Percentiles rank a stretch among this genome's conserved stretches.
Evolutionary conservation across 2,888 invertebrate species (phyloP).

Genomic region (Pseudococcus longispinus): DNA sequence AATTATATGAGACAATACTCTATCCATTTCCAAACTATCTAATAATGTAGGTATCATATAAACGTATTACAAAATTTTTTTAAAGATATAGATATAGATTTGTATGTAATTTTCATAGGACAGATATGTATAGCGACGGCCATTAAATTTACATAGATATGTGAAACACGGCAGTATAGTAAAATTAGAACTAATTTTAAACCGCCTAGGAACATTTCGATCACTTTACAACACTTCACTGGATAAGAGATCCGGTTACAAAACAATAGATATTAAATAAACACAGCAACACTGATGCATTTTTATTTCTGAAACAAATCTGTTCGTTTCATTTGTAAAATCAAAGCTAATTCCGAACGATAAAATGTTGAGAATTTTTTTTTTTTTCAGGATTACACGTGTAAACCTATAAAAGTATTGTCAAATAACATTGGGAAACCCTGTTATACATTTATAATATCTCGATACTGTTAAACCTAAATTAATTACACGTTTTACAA

Average conservation of each 20-base stretch:
- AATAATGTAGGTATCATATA: background rate
- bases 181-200: constrained; percentile 21
- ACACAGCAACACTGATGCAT: constrained; percentile 36
- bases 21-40: background rate
- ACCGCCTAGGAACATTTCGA: constrained; percentile 44
- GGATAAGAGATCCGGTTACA: background rate
- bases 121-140: constrained; percentile 36
- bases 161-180: constrained; percentile 40
- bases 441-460: constrained; percentile 40
- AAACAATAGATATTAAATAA: constrained; percentile 21
- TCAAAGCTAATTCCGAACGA: background rate
- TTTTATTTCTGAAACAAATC: constrained; percentile 36
- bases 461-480: constrained; percentile 25
- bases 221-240: constrained; percentile 10
- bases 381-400: background rate
- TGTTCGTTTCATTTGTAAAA: constrained; percentile 45
- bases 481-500: constrained; percentile 35
- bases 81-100: background rate
- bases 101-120: constrained; percentile 20
- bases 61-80: constrained; percentile 9
- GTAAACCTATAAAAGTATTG: constrained; percentile 42
- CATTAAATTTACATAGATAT: constrained; percentile 25
- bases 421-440: constrained; percentile 43
- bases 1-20: background rate
- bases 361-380: background rate